Evolutionary conservation across 35 echinoderm and acorn worm genomes (phyloP), one percentile per base, ranked within the genome.

Genomic region (Stichopus chloronotus): DNA sequence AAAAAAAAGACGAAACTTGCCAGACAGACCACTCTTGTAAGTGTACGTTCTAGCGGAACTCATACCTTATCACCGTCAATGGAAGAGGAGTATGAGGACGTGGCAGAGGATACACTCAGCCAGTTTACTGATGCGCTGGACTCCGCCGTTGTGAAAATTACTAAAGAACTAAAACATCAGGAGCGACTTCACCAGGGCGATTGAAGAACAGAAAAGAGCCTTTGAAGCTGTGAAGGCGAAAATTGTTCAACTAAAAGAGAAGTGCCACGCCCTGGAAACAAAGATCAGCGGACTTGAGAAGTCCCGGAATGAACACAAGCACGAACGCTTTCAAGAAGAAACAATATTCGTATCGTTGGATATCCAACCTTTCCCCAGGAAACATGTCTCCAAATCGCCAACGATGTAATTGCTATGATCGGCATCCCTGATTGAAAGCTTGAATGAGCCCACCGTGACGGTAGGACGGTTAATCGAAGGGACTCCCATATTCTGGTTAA

Each of bases 341-440:
- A n/a, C 82, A 85, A 85, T 85, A 17, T 85, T 7, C 52, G 82
- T 85, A 57, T 85, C 21, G 56, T 85, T 21, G 82, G 82, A 58
- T 58, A 43, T 56, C 52, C 52, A 57, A 55, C 82, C 17, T 1
- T 14, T 21, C 52, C 9, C 3, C 9, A 56, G 4, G 82, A 85
- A 58, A 58, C 54, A 4, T 84, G n/a, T 57, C 1, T 84, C 5
- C 25, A 84, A 43, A 84, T 84, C 19, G 81, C 81, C 55, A 57
- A 52, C 0, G 81, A 84, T 13, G 82, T 55, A 13, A 57, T 58
- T 58, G 6, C 82, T 20, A 85, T 55, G 56, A 55, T 85, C 52
- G 53, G 43, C n/a, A 85, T 56, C 82, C 56, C 82, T 56, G 82
- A 85, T 57, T 58, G 56, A 12, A 85, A 85, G 82, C 11, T 85